Evolutionary conservation across 2,797 vertebrate species (phyloP).

Genomic region (Mus spretus): DNA sequence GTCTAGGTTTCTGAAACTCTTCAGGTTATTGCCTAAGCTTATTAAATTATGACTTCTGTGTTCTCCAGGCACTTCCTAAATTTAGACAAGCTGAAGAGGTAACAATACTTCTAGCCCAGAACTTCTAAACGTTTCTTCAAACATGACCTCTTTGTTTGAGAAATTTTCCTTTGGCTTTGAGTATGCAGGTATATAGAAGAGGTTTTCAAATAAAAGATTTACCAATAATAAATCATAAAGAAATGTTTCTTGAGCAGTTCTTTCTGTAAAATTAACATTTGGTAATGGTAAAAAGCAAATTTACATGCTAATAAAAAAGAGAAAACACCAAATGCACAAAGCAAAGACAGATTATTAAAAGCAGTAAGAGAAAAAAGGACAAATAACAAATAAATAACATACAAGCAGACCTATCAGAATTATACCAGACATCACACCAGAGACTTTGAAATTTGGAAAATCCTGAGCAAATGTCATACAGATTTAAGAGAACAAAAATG

Average conservation of each 20-base stretch:
- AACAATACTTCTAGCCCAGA: neutral
- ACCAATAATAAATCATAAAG: neutral
- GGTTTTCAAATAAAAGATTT: neutral
- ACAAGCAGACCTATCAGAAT: too few species aligned
- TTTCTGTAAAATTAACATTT: neutral
- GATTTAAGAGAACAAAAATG: too few species aligned
- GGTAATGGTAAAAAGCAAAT: neutral
- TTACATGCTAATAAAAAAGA: neutral
- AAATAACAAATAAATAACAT: too few species aligned
- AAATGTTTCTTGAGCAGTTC: neutral
- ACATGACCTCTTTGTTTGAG: neutral
- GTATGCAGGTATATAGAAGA: neutral
- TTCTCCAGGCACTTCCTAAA: conserved; percentile 50
- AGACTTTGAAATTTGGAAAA: too few species aligned
- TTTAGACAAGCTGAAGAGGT: conserved; percentile 20
- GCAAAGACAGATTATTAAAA: too few species aligned
- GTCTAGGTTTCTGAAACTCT: neutral
- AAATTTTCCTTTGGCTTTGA: neutral
- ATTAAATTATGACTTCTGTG: conserved; percentile 14
- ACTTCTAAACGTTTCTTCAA: neutral
- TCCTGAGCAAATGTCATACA: too few species aligned
- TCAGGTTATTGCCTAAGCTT: neutral
- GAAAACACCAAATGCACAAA: too few species aligned
- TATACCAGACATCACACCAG: too few species aligned
- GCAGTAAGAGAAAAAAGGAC: too few species aligned